Evolutionary conservation across 2,888 invertebrate genomes (phyloP).

Genomic region (Bhutanitis thaidina): DNA sequence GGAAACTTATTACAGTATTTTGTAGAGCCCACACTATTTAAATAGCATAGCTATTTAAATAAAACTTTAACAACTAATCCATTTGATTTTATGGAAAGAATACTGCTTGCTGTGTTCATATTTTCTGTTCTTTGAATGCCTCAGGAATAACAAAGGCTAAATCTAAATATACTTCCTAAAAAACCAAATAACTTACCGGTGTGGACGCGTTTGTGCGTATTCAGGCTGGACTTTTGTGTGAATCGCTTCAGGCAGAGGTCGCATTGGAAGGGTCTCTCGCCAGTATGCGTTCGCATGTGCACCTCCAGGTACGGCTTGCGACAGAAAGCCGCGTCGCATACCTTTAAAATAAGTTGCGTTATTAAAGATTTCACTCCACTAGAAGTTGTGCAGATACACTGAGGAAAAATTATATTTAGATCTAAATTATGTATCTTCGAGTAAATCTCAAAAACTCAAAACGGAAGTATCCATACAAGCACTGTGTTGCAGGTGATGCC

Average conservation of each 20-base stretch:
- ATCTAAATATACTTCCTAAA: not conserved
- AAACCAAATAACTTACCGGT: conserved; percentile 69
- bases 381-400: not conserved
- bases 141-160: not conserved
- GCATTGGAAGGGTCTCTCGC: conserved; percentile 87
- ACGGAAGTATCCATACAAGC: too few relatives aligned
- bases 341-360: conserved; percentile 41
- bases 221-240: conserved; percentile 89
- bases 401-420: too few relatives aligned
- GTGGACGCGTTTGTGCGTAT: conserved; percentile 89
- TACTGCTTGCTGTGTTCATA: not conserved
- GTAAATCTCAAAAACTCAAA: too few relatives aligned
- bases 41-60: too few relatives aligned
- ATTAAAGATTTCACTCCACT: not conserved
- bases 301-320: conserved; percentile 90
- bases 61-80: too few relatives aligned
- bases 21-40: too few relatives aligned
- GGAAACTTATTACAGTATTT: too few relatives aligned
- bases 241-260: conserved; percentile 87
- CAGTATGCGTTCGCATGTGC: conserved; percentile 90
- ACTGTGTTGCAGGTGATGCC: too few relatives aligned
- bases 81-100: too few relatives aligned
- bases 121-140: conserved; percentile 18
- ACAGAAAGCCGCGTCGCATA: conserved; percentile 88
- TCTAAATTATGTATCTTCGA: too few relatives aligned